Conservation (phyloP, 2,888 invertebrate species). For the Papilio protenor region DNA sequence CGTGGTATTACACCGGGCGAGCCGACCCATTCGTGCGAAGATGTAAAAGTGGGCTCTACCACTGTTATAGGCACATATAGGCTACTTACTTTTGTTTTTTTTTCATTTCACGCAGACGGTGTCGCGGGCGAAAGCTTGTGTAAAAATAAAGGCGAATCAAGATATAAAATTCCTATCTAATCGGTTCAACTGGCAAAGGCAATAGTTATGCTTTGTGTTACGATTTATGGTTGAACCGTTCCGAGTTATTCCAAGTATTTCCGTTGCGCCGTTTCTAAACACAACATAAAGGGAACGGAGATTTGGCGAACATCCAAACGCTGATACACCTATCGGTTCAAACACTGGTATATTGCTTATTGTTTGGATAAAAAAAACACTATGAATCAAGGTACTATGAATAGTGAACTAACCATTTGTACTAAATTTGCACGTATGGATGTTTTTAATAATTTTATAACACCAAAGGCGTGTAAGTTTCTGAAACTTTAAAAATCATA, state of each 20-base stretch:
- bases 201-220: conserved; percentile 24
- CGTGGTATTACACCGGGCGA: no score
- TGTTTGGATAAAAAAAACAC: conserved; percentile 1
- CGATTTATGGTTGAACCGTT: conserved; percentile 10
- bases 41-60: no score
- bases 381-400: not conserved
- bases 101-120: no score
- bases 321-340: conserved; percentile 9
- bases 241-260: conserved; percentile 25
- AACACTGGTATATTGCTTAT: conserved; percentile 27
- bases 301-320: conserved; percentile 26
- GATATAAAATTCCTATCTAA: not conserved
- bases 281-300: conserved; percentile 23
- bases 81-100: no score
- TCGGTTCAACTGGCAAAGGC: not conserved
- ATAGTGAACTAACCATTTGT: no score
- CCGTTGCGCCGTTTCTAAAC: conserved; percentile 27
- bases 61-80: no score
- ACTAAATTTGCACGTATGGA: no score
- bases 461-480: no score
- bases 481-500: no score
- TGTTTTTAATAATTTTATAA: no score
- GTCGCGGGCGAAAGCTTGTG: no score
- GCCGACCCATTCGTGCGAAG: no score
- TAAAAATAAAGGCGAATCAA: not conserved